Base-by-base conservation (phyloP, 2,888 invertebrate genomes). In the Caradrina clavipalpis region DNA sequence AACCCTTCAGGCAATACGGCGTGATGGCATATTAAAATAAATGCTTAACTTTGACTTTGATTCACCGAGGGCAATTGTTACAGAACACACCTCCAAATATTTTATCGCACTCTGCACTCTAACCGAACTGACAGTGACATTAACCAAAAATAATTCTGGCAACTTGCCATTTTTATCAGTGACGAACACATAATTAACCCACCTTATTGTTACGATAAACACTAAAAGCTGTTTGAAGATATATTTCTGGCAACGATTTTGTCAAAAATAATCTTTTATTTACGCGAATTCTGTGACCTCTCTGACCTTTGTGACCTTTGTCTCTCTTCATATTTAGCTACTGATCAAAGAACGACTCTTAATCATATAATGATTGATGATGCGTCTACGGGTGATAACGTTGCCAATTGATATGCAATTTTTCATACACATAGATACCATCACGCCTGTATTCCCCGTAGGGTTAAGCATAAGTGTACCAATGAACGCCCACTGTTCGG, bases 71-170 rank as follows among this genome's bases (percentile, higher is more conserved):
- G n/a, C n/a, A n/a, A n/a, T n/a, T n/a, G n/a, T 26, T 26, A 26
- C 26, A 3, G 4, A 26, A 4, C 1, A 39, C 1, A 39, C 39
- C 39, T 39, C 13, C 39, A 39, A 13, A 4, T 39, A 39, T 39
- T 13, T 39, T 3, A 39, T 17, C 60, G 35, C 53, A 73, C 21
- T 62, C 47, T 39, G 35, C 53, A 73, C 21, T 62, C 47, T 39
- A 42, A 31, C 22, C 53, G 22, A 39, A 19, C 17, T 45, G 55
- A 56, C 58, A 74, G 45, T 31, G 42, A 56, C 22, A 47, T n/a
- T 22, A 59, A 21, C 53, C 56, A n/a, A 56, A 80, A 76, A 75
- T 60, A 79, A 53, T 50, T 54, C 56, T 76, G 76, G 76, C 76
- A 39, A 0, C 22, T 19, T 17, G 45, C 69, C 76, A 69, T 50